phyloP scores from a whole-genome alignment of 2,797 vertebrate genomes.

The Eutrigla gurnardus region DNA sequence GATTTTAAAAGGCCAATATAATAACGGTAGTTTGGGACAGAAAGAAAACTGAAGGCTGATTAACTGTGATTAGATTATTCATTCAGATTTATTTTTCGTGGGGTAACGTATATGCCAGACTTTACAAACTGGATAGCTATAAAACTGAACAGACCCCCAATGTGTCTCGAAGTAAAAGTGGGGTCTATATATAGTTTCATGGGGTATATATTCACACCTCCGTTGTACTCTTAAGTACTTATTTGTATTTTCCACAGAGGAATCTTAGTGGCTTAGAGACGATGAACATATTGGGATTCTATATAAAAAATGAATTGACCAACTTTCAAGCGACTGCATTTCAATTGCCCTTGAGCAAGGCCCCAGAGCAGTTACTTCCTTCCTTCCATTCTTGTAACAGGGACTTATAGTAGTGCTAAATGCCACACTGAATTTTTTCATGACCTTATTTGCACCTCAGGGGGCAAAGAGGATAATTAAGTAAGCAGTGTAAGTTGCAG shows the following conservation, averaged over 20 bases:
- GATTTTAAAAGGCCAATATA: no score
- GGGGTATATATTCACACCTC: no score
- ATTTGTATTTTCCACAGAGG: background rate
- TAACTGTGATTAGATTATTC: no score
- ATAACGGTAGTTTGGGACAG: no score
- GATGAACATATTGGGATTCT: background rate
- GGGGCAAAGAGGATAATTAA: conserved; percentile 44
- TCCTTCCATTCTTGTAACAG: conserved; percentile 1
- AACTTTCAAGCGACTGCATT: conserved; percentile 9
- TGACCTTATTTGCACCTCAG: conserved; percentile 46
- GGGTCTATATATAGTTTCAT: no score
- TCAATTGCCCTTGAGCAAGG: conserved; percentile 17
- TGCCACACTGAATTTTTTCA: conserved; percentile 11
- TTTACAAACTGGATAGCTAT: no score
- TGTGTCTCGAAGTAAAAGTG: no score
- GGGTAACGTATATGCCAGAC: no score
- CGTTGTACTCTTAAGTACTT: background rate
- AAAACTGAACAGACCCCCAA: no score
- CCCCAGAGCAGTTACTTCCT: background rate
- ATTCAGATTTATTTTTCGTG: no score
- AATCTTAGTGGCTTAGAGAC: background rate
- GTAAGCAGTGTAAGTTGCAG: conserved; percentile 32
- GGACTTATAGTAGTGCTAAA: background rate
- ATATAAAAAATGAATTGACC: background rate
- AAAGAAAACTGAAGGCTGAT: no score